Base-by-base conservation (phyloP, 30 jellyfish, hydroid and myxozoan genomes). In the Hydractinia symbiolongicarpus region DNA sequence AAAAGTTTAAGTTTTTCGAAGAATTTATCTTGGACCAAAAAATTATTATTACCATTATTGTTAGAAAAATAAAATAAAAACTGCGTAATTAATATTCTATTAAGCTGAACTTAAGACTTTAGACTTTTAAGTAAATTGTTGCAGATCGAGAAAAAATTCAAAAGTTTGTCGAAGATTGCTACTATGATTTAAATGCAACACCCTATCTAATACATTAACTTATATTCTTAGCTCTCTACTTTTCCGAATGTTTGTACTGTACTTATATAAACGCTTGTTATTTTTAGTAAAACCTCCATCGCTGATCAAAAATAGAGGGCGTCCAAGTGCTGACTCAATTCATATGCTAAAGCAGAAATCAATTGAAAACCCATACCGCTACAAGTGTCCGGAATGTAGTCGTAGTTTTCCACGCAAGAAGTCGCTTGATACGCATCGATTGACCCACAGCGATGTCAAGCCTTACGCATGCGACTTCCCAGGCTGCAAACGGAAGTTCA, bases 351-450 rank as follows among this genome's bases (percentile, higher is more conserved):
- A 77, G 58, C 75, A 77, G 53, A 61, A 30, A 54, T 77, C 79
- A 56, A 30, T 77, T 54, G 79, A 77, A 8, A 53, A 58, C 40
- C 61, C 76, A 5, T 56, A 77, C 53, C 75, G 85, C 17, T 66
- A 77, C 79, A 77, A 58, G 10, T 77, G 85, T 61, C 55, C 82
- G 55, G 85, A 54, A 15, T 77, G 85, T 77, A 54, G 58, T 4
- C 82, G 85, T 19, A 77, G 85, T 56, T 77, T 77, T 58, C 85
- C 85, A 5, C 50, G 85, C 55, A 77, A 77, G 53, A 77, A 77
- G 60, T 77, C 85, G 6, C 79, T 77, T 9, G 85, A 77, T 5
- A 77, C 85, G 0, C 85, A 77, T 66, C 40, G 44, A 4, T 66
- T 77, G 30, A 77, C 85, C 4, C 85, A 77, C 60, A 77, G 85